These are phyloP conservation scores for Asbolus verrucosus DNA, from an alignment of 1,140 invertebrate genomes.

Conservation along the genomic window DNA sequence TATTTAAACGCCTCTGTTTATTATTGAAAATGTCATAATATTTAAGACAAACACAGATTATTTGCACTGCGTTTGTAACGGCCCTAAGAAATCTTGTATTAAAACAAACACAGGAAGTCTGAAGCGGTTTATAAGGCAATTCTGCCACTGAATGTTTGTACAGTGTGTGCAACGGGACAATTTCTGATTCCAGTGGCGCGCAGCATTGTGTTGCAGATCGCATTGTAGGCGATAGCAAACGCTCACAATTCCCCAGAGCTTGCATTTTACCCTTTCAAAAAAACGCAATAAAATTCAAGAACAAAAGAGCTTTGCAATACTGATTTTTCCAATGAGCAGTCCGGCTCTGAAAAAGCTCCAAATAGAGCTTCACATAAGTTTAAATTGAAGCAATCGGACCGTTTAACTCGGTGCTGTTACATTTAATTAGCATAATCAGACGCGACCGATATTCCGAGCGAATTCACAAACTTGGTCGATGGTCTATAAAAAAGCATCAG, in stretches of 20 bases:
- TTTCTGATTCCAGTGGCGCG: too few species aligned
- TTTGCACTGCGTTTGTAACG: conserved; percentile 29
- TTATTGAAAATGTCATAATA: conserved; percentile 27
- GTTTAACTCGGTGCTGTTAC: conserved; percentile 5
- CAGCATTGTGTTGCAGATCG: too few species aligned
- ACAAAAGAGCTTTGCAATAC: conserved; percentile 17
- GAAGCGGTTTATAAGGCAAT: neutral
- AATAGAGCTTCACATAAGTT: conserved; percentile 13
- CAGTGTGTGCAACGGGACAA: neutral
- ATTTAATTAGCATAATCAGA: conserved; percentile 28
- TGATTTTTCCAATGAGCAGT: too few species aligned
- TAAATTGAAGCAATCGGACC: conserved; percentile 16
- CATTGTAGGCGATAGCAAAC: too few species aligned
- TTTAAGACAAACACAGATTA: conserved; percentile 29
- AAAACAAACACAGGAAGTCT: conserved; percentile 32
- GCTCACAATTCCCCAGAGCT: too few species aligned
- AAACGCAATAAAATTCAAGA: conserved; percentile 6
- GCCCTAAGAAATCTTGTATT: conserved; percentile 30
- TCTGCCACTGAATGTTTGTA: neutral
- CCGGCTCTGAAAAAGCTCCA: neutral
- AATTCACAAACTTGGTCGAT: neutral
- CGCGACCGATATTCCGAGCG: conserved; percentile 7
- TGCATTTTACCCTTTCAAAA: too few species aligned
- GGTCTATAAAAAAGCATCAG: neutral
- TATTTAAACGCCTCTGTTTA: conserved; percentile 20